phyloP scores from a whole-genome alignment of 2,888 invertebrate species.

The Acanthococcus lagerstroemiae region DNA sequence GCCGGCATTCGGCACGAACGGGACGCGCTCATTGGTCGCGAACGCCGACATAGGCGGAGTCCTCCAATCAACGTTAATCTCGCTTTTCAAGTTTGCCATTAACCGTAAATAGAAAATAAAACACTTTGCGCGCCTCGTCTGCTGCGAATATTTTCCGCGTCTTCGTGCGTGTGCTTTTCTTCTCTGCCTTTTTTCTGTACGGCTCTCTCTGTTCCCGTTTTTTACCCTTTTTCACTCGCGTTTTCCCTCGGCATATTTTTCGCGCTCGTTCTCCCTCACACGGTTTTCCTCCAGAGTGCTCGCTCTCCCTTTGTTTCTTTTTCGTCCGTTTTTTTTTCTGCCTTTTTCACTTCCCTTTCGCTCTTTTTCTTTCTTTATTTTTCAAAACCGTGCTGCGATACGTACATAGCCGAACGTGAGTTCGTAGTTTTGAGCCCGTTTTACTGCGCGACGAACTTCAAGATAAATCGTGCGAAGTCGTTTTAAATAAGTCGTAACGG shows the following conservation, averaged over 20 bases:
- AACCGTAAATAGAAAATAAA: conserved; percentile 26
- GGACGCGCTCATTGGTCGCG: conserved; percentile 19
- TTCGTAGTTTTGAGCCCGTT: neutral
- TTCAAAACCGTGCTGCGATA: neutral
- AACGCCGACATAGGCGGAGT: conserved; percentile 15
- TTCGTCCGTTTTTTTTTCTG: neutral
- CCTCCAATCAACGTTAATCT: conserved; percentile 25
- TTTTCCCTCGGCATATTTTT: conserved; percentile 27
- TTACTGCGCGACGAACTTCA: conserved; percentile 11
- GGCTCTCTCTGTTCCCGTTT: too few relatives aligned
- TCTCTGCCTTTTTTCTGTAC: too few relatives aligned
- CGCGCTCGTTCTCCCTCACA: neutral
- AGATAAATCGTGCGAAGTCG: conserved; percentile 14
- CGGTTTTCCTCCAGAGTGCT: neutral
- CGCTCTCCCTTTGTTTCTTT: neutral
- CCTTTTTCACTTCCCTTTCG: neutral
- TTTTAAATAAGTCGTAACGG: conserved; percentile 28
- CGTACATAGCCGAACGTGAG: neutral
- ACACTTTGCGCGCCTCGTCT: conserved; percentile 22
- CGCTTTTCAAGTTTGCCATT: conserved; percentile 25
- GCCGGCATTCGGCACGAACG: neutral
- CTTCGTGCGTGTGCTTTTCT: neutral
- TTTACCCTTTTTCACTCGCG: too few relatives aligned
- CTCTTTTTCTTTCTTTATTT: neutral
- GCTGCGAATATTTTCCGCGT: conserved; percentile 13